Evolutionary conservation across 2,113 vertebrate species (phyloP).

Genomic region (Rhipidura dahli): DNA sequence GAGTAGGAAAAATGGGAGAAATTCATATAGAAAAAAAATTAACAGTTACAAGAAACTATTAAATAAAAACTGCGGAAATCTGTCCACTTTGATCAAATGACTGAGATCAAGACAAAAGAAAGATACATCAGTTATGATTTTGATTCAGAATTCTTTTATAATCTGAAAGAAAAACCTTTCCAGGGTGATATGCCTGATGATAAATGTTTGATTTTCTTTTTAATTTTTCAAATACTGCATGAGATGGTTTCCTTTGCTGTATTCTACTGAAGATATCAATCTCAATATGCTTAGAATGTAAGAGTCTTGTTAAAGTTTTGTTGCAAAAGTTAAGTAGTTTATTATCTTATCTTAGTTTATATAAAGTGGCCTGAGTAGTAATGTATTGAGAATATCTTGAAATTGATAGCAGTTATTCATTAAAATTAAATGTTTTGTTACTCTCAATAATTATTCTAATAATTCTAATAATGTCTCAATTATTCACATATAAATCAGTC

Average conservation of each 20-base stretch:
- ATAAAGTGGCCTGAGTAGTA: neutral
- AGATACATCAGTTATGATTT: neutral
- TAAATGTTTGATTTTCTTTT: neutral
- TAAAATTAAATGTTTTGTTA: neutral
- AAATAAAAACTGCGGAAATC: neutral
- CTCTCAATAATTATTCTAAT: neutral
- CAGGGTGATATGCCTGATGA: neutral
- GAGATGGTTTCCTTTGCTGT: neutral
- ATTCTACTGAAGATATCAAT: neutral
- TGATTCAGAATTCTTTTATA: neutral
- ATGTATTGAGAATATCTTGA: neutral
- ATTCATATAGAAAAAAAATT: neutral
- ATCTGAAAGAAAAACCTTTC: neutral
- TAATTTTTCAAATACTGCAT: rapidly evolving
- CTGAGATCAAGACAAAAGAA: neutral
- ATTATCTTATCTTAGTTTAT: neutral
- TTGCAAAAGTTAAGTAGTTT: neutral
- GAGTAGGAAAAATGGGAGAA: neutral
- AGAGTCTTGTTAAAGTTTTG: neutral
- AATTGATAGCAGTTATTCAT: neutral
- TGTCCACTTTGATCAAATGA: neutral
- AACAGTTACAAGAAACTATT: neutral
- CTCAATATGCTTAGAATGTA: neutral
- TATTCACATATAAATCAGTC: neutral
- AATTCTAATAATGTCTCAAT: neutral